Evolutionary conservation across 1,140 invertebrate genomes (phyloP).

Genomic region (Branchinecta lynchi): DNA sequence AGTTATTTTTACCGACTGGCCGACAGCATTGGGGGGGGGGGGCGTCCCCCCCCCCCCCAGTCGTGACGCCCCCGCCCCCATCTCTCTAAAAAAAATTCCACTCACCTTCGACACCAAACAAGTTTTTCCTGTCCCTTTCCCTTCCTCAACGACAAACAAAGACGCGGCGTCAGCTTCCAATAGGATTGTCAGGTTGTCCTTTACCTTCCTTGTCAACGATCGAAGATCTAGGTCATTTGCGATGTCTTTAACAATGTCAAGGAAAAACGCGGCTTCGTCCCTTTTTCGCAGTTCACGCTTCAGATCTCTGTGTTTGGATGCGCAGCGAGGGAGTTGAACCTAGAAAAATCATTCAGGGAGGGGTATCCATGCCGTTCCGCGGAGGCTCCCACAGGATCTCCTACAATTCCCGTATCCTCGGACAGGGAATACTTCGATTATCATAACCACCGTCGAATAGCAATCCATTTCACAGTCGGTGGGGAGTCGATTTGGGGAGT

Average conservation of each 20-base stretch:
- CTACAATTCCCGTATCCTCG: too few species aligned
- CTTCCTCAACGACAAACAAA: conserved; percentile 34
- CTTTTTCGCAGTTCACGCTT: conserved; percentile 32
- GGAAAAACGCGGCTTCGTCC: conserved; percentile 35
- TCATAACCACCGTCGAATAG: too few species aligned
- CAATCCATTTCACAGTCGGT: too few species aligned
- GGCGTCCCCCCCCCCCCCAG: too few species aligned
- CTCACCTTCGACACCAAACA: conserved; percentile 33
- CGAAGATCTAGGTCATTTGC: conserved; percentile 35
- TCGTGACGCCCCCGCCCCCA: too few species aligned
- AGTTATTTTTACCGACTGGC: too few species aligned
- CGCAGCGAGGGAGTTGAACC: conserved; percentile 30
- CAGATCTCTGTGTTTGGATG: conserved; percentile 30
- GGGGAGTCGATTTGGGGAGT: too few species aligned
- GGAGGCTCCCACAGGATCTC: too few species aligned
- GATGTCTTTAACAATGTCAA: conserved; percentile 35
- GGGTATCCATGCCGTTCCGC: too few species aligned
- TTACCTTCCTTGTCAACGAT: conserved; percentile 34
- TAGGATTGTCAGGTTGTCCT: conserved; percentile 34
- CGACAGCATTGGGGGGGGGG: too few species aligned
- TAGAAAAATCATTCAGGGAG: conserved; percentile 12
- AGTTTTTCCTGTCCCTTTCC: conserved; percentile 29
- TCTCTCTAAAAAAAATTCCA: background rate
- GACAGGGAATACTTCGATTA: too few species aligned
- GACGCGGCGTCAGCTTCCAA: conserved; percentile 35